Conservation (phyloP, 2,888 invertebrate species). For the Sabellastarte sp. region DNA sequence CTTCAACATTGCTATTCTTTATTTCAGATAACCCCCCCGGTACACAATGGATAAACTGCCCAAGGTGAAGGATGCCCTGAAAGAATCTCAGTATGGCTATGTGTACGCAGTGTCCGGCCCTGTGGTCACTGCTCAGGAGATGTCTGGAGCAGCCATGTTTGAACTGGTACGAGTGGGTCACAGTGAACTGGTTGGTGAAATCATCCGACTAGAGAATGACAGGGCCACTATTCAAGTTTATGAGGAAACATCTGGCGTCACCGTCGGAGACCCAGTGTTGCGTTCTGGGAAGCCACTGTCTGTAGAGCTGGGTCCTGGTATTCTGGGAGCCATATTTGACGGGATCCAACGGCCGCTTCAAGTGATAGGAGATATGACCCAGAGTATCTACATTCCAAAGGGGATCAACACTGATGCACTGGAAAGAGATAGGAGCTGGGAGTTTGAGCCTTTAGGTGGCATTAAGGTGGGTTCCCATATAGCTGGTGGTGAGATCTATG, state of each 20-base stretch:
- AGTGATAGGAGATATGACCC: conserved; percentile 89
- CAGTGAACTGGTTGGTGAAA: conserved; percentile 96
- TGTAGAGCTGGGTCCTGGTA: conserved; percentile 97
- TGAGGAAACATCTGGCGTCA: conserved; percentile 82
- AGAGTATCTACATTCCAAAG: conserved; percentile 99
- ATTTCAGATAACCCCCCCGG: too few species aligned
- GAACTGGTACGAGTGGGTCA: conserved; percentile 99
- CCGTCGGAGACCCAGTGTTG: conserved; percentile 97
- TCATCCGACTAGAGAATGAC: conserved; percentile 98
- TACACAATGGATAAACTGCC: conserved; percentile 35
- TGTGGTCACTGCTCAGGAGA: conserved; percentile 98
- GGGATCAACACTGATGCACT: conserved; percentile 94
- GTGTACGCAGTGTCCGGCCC: conserved; percentile 98
- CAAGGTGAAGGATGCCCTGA: conserved; percentile 70
- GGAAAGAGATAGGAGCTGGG: conserved; percentile 81
- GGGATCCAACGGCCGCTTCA: conserved; percentile 97
- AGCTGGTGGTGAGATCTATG: conserved; percentile 97
- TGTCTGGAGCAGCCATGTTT: conserved; percentile 99
- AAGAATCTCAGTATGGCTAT: conserved; percentile 86
- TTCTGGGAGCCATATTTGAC: conserved; percentile 99
- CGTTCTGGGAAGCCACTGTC: conserved; percentile 98
- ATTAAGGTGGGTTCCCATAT: conserved; percentile 90
- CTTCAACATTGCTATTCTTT: too few species aligned
- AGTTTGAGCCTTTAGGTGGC: conserved; percentile 70
- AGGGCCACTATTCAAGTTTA: conserved; percentile 98